Conservation (phyloP, 2,113 vertebrate species). For the Desmodus rotundus region DNA sequence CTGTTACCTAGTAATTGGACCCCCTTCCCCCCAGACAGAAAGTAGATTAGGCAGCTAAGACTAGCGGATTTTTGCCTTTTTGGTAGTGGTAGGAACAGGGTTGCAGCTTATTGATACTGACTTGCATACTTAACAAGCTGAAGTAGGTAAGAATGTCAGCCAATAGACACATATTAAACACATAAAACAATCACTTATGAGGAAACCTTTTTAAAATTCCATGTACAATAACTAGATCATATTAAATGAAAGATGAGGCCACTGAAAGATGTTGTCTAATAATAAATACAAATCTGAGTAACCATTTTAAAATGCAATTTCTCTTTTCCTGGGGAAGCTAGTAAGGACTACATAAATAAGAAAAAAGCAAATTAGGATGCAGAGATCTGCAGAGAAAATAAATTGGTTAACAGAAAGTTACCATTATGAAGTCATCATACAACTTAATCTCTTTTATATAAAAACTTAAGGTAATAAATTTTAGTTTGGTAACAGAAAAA, state of each 20-base stretch:
- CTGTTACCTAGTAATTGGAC: conserved; percentile 4
- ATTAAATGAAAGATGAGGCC: conserved; percentile 12
- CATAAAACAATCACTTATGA: conserved; percentile 37
- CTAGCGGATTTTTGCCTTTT: not conserved
- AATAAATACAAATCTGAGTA: conserved; percentile 39
- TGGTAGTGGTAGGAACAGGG: not conserved
- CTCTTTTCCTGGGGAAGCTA: conserved; percentile 15
- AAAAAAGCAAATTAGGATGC: conserved; percentile 29
- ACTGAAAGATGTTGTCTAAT: conserved; percentile 10
- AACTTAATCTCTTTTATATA: conserved; percentile 22
- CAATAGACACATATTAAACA: conserved; percentile 34
- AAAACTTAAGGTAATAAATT: conserved; percentile 19
- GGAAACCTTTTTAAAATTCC: not conserved
- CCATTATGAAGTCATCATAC: not conserved
- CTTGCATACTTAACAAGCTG: not conserved
- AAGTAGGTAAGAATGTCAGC: not conserved
- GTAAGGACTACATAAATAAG: not conserved
- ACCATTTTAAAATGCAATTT: conserved; percentile 45
- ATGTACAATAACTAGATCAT: conserved; percentile 18
- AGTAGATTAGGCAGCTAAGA: not conserved
- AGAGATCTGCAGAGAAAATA: conserved; percentile 44
- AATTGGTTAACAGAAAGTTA: conserved; percentile 38
- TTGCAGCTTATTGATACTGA: not conserved
- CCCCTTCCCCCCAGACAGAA: not conserved
- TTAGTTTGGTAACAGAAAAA: conserved; percentile 30